Evolutionary conservation across 2,797 vertebrate genomes (phyloP), one percentile per base, ranked within the genome.

Genomic region (Peromyscus eremicus): DNA sequence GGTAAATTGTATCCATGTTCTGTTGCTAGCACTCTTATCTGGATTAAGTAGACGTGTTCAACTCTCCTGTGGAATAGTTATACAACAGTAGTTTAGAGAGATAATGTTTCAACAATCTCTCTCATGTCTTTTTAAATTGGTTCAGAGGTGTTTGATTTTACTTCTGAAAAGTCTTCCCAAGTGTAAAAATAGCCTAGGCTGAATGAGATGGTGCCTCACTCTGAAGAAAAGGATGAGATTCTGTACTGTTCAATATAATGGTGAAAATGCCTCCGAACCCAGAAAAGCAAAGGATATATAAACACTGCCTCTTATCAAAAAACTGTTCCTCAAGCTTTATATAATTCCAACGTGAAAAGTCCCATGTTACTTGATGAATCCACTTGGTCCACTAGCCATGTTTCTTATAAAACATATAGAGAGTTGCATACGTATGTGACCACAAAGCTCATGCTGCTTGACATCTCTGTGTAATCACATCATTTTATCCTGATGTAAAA

Each of bases 281-380:
- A 2, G 23, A 29, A 84, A 86, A 68, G 34, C 37, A 52, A 37
- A 88, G 7, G 29, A 6, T 3, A 60, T n/a, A 21, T n/a, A 21
- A 6, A 12, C 25, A 68, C 16, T 73, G 19, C 2, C 34, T 55
- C 27, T n/a, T 87, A 55, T 77, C 17, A 64, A 76, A 76, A 60
- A 49, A 57, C 37, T 62, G 25, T 40, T 82, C 5, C 77, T 17
- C 21, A 60, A 79, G 0, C 19, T 73, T 92, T 19, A 16, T 75
- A 25, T 62, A 49, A 49, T n/a, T 86, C 21, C 8, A 46, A 40
- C 3, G 23, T 13, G 68, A 82, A 27, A 11, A 88, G 64, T 34
- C 17, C 5, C 3, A 29, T 12, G 32, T 0, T n/a, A 17, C 5
- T 2, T 73, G 46, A 32, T 43, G 0, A 21, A 66, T 49, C 8